Conservation (phyloP, 2,797 vertebrate genomes). For the Acipenser transmontanus region DNA sequence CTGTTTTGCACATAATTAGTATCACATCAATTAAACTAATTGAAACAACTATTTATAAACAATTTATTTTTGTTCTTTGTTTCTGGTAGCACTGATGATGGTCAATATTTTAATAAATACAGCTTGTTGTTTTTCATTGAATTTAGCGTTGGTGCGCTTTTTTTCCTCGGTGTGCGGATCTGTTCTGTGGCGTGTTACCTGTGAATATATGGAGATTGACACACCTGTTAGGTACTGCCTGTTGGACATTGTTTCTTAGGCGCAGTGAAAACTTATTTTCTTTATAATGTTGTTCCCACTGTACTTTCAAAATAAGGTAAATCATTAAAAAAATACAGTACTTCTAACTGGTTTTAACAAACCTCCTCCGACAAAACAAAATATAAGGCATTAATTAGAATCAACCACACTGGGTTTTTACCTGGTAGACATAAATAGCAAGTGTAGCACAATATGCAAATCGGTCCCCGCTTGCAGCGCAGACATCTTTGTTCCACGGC, state of each 20-base stretch:
- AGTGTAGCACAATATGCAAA: conserved; percentile 95
- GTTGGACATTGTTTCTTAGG: not conserved
- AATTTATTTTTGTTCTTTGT: too few relatives aligned
- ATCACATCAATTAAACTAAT: too few relatives aligned
- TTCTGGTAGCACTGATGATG: too few relatives aligned
- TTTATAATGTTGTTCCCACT: not conserved
- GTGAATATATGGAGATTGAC: too few relatives aligned
- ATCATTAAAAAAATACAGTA: not conserved
- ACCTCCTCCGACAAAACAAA: not conserved
- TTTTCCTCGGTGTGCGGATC: too few relatives aligned
- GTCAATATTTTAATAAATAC: too few relatives aligned
- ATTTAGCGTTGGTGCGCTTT: too few relatives aligned
- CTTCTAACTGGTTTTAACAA: not conserved
- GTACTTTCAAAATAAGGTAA: not conserved
- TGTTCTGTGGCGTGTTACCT: too few relatives aligned
- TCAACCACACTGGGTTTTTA: conserved; percentile 35
- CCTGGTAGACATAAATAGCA: conserved; percentile 93
- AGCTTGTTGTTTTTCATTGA: too few relatives aligned
- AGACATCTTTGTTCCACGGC: conserved; percentile 96
- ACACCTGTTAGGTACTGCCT: too few relatives aligned
- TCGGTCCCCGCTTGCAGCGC: conserved; percentile 83
- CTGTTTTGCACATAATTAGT: too few relatives aligned
- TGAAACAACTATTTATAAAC: too few relatives aligned
- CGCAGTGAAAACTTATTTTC: not conserved
- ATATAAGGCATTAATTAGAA: not conserved